Conservation (phyloP, 2,888 invertebrate species). For the Melieria crassipennis region DNA sequence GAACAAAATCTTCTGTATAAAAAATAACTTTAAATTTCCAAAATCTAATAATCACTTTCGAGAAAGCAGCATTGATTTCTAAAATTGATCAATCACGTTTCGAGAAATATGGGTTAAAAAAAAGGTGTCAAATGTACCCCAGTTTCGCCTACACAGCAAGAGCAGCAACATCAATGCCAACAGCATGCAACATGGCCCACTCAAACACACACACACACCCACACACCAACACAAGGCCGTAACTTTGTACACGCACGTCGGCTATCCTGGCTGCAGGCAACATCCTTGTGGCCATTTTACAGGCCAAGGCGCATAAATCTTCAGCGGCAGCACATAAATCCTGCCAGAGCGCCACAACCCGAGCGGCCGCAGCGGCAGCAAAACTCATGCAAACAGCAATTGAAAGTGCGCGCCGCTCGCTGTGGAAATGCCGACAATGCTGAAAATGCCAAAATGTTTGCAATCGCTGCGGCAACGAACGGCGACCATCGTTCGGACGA, state of each 20-base stretch:
- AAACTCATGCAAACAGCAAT: background rate
- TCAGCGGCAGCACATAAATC: slow-evolving; percentile 45
- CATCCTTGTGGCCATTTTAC: slow-evolving; percentile 16
- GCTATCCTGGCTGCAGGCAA: background rate
- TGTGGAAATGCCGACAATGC: background rate
- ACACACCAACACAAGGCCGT: background rate
- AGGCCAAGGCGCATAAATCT: slow-evolving; percentile 44
- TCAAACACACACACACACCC: background rate
- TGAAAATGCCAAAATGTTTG: too few species aligned
- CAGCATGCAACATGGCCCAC: background rate
- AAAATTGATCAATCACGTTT: too few species aligned
- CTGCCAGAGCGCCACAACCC: background rate
- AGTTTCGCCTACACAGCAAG: too few species aligned
- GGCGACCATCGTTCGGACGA: too few species aligned
- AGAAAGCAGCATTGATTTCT: too few species aligned
- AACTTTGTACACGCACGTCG: too few species aligned
- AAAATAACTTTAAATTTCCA: too few species aligned
- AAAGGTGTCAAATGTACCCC: too few species aligned
- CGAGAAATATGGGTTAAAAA: too few species aligned
- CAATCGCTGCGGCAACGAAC: too few species aligned
- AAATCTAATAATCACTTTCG: too few species aligned
- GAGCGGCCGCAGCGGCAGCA: slow-evolving; percentile 32
- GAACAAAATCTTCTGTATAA: too few species aligned
- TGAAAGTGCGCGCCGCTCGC: background rate
- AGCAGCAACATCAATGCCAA: background rate